phyloP scores from a whole-genome alignment of 2,797 vertebrate genomes.

The Florisuga fusca region DNA sequence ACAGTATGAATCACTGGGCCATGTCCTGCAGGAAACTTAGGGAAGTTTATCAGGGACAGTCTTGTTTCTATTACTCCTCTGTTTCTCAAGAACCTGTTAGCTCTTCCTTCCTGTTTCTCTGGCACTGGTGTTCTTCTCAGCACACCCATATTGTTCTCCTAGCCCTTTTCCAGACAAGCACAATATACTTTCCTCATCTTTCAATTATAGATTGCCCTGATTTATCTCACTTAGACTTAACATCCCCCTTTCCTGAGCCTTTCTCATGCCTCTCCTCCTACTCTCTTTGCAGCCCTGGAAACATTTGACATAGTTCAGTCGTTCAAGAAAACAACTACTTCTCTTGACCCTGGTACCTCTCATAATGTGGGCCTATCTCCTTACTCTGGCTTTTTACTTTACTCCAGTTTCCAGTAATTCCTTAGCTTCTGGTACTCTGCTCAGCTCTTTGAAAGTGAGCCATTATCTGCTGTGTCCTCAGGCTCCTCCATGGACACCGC shows the following conservation, averaged over 20 bases:
- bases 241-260: constrained; percentile 9
- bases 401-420: constrained; percentile 59
- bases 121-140: background rate
- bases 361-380: constrained; percentile 40
- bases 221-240: constrained; percentile 20
- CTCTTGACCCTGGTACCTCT: constrained; percentile 45
- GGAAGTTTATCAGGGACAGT: background rate
- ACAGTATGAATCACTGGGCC: background rate
- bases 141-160: background rate
- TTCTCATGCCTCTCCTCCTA: constrained; percentile 65
- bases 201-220: background rate
- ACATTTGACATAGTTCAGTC: constrained; percentile 48
- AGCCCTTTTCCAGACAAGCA: constrained; percentile 4
- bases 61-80: background rate
- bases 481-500: constrained; percentile 29
- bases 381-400: constrained; percentile 43
- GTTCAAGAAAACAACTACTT: constrained; percentile 45
- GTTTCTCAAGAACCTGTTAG: background rate
- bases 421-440: constrained; percentile 41
- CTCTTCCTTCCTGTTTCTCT: background rate
- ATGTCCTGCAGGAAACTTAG: background rate
- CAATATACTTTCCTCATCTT: background rate
- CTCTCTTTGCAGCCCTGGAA: constrained; percentile 37
- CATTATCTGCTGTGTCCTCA: constrained; percentile 57
- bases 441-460: constrained; percentile 63